Evolutionary conservation across 92 coral and sea anemone genomes (phyloP).

Genomic region (Phymanthus crucifer): DNA sequence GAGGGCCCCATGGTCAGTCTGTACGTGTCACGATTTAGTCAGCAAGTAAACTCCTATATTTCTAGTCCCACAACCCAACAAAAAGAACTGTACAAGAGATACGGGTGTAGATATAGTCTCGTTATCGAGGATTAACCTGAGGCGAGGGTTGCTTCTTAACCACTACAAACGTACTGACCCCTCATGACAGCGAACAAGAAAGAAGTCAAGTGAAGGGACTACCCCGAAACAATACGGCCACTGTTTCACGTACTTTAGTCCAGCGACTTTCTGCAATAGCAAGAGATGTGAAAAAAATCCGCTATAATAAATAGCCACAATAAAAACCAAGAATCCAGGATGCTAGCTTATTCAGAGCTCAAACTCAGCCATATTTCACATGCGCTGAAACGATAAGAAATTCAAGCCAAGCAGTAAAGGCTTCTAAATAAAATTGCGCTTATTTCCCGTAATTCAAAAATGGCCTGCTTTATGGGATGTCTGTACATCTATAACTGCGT

Average conservation of each 20-base stretch:
- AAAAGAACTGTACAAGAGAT: background rate
- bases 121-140: slow-evolving; percentile 14
- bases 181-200: slow-evolving; percentile 12
- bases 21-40: no score
- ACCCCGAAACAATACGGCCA: background rate
- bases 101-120: background rate
- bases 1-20: no score
- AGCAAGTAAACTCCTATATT: no score
- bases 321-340: no score
- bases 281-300: no score
- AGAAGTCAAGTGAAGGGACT: slow-evolving; percentile 11
- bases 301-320: no score
- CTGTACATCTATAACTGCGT: background rate
- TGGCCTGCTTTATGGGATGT: background rate
- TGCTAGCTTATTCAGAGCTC: background rate
- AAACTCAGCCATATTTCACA: background rate
- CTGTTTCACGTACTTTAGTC: background rate
- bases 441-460: background rate
- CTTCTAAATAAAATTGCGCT: background rate
- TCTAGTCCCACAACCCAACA: background rate
- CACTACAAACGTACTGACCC: slow-evolving; percentile 6
- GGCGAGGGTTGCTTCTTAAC: background rate
- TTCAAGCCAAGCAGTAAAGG: background rate
- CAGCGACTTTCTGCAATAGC: no score
- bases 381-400: background rate